phyloP scores from a whole-genome alignment of 2,797 vertebrate species.

The Hafferia zeledoni region DNA sequence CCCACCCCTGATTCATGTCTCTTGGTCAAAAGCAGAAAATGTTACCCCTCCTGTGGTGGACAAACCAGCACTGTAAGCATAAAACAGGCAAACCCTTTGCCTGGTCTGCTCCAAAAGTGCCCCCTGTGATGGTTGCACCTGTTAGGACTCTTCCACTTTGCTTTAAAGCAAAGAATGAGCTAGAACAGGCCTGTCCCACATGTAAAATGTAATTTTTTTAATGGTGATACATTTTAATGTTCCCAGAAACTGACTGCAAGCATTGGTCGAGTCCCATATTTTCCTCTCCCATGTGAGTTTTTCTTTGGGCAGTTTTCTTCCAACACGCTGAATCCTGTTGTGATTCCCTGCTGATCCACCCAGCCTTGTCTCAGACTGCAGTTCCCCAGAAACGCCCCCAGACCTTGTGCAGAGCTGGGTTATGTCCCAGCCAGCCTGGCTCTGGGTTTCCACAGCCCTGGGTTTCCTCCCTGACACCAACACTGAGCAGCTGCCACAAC shows the following conservation, averaged over 20 bases:
- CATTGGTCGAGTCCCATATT: rapidly evolving
- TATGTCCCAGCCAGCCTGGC: rapidly evolving
- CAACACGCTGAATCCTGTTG: rapidly evolving
- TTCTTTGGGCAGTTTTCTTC: neutral
- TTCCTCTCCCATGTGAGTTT: neutral
- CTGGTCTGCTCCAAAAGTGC: neutral
- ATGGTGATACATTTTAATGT: neutral
- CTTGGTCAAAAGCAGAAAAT: neutral
- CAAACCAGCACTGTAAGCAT: neutral
- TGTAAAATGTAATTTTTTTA: rapidly evolving
- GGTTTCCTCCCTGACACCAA: neutral
- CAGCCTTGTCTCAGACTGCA: neutral
- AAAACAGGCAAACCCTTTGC: neutral
- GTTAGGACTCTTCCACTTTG: neutral
- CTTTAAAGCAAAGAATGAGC: neutral
- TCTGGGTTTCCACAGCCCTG: neutral
- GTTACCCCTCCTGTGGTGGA: rapidly evolving
- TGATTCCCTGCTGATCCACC: rapidly evolving
- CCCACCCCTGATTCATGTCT: neutral
- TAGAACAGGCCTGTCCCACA: neutral
- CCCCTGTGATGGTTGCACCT: rapidly evolving
- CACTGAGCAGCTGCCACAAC: neutral
- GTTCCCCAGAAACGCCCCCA: rapidly evolving
- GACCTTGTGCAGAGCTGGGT: rapidly evolving
- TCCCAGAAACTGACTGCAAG: rapidly evolving